phyloP scores from a whole-genome alignment of 2,113 vertebrate species.

The Halcyon senegalensis region DNA sequence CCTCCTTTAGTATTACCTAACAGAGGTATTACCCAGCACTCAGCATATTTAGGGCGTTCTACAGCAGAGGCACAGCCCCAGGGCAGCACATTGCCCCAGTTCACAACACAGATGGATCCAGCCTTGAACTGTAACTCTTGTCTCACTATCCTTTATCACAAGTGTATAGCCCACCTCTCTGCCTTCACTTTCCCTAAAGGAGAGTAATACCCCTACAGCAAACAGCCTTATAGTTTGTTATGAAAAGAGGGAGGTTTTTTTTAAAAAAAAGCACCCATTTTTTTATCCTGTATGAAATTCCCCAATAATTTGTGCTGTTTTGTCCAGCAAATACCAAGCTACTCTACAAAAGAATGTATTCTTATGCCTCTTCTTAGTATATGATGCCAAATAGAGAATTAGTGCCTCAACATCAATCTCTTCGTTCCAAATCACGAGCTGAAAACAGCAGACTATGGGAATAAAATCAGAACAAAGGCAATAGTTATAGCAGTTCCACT shows the following conservation, averaged over 20 bases:
- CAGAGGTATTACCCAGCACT: background rate
- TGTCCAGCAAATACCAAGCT: background rate
- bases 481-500: background rate
- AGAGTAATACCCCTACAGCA: background rate
- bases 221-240: background rate
- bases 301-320: background rate
- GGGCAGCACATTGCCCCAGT: background rate
- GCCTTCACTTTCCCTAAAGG: background rate
- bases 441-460: background rate
- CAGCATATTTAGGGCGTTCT: background rate
- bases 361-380: background rate
- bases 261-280: background rate
- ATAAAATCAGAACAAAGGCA: background rate
- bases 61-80: background rate
- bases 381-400: background rate
- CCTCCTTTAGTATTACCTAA: background rate
- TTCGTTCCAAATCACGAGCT: background rate
- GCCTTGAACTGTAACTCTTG: background rate
- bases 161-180: background rate
- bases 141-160: background rate
- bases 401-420: background rate
- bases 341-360: background rate
- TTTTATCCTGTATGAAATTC: background rate
- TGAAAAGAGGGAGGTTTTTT: background rate
- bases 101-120: fast-evolving